phyloP scores from a whole-genome alignment of 2,888 invertebrate species.

The Odontocolon sp. region DNA sequence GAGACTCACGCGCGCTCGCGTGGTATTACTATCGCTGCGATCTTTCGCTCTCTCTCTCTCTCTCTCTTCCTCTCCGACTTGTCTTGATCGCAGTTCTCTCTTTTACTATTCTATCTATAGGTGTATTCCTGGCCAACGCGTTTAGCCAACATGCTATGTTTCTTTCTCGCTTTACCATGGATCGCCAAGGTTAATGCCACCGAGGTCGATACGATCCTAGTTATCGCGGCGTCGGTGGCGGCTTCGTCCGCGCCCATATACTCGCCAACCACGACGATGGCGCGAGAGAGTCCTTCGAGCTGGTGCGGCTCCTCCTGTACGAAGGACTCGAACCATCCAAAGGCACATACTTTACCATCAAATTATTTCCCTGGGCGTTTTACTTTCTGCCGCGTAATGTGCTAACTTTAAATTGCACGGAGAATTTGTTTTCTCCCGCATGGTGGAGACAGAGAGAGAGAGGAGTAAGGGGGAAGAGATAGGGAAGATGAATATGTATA shows the following conservation, averaged over 20 bases:
- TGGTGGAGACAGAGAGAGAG: not conserved
- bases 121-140: constrained; percentile 50
- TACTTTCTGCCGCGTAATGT: not conserved
- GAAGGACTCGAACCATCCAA: constrained; percentile 23
- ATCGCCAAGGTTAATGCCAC: constrained; percentile 74
- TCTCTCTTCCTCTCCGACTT: constrained; percentile 19
- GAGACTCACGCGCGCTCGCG: constrained; percentile 25
- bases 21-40: constrained; percentile 31
- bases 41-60: constrained; percentile 32
- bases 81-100: constrained; percentile 12
- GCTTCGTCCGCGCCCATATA: constrained; percentile 52
- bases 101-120: constrained; percentile 10
- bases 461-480: not conserved
- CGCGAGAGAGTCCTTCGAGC: constrained; percentile 28
- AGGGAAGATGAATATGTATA: constrained; percentile 35
- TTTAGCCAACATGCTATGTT: constrained; percentile 18
- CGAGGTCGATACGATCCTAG: constrained; percentile 62
- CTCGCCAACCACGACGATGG: constrained; percentile 33
- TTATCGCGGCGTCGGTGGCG: constrained; percentile 50
- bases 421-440: not conserved
- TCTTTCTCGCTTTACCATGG: constrained; percentile 41
- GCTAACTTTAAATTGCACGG: not conserved
- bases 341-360: not conserved
- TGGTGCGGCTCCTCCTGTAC: not conserved
- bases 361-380: not conserved